Evolutionary conservation across 2,888 invertebrate genomes (phyloP), one percentile per base, ranked within the genome.

Genomic region (Odontocolon sp.): DNA sequence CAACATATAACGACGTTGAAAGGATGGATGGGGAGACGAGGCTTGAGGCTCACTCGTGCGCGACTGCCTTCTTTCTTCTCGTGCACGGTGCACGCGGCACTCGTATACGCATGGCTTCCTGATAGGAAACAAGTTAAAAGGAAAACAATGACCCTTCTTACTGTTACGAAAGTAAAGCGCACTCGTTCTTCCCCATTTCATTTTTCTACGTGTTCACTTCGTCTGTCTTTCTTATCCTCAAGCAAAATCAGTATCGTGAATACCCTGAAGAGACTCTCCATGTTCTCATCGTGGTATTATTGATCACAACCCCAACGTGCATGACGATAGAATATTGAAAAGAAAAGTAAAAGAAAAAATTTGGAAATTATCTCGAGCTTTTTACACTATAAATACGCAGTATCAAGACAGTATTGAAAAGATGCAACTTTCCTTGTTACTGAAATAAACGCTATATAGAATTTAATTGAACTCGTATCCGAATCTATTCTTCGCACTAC

Each of bases 61-160:
- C 8, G 0, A 9, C 16, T 33, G 16, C 33, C 16, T 31, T 31
- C 31, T 16, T 31, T 23, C 28, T 50, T 26, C 5, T 31, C 31
- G 33, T 31, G 33, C 8, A 16, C 8, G 26, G 14, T n/a, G 28
- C 14, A 18, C 18, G 50, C 14, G 50, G 28, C 28, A 52, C 26
- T 28, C 61, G 31, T 31, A 21, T 21, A 45, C 61, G 45, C 61
- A 45, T 21, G 59, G 42, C 42, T 42, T 42, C 28, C 61, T 31
- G 61, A 61, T 61, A 23, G 45, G 33, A 63, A 21, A 33, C 21
- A 63, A 63, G 47, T 18, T 47, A 63, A 63, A 63, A 63, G 18
- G 21, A 33, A 47, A 63, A 45, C 61, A n/a, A 45, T 21, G 45
- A 61, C 45, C 31, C 11, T 28, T 16, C 45, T 21, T n/a, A 28